Percentiles rank a stretch among this genome's conserved stretches.
phyloP scores from a whole-genome alignment of 2,797 vertebrate genomes.

The Coreius guichenoti region DNA sequence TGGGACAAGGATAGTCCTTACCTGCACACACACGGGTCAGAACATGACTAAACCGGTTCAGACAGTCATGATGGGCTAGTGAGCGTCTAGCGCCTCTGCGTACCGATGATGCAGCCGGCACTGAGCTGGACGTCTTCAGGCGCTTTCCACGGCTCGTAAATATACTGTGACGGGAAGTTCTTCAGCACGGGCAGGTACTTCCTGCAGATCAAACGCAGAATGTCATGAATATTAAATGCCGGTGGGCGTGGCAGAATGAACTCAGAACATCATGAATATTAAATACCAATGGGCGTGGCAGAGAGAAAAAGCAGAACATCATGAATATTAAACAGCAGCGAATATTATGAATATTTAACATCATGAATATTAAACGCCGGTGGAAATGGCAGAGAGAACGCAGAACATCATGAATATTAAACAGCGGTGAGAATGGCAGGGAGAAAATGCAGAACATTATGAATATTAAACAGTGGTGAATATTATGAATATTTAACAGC shows the following conservation, averaged over 20 bases:
- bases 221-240: neutral
- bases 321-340: neutral
- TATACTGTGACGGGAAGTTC: constrained; percentile 57
- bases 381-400: fast-evolving
- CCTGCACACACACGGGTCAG: constrained; percentile 57
- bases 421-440: neutral
- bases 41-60: neutral
- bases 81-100: neutral
- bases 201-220: constrained; percentile 25
- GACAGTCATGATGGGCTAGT: neutral
- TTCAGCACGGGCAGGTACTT: constrained; percentile 57
- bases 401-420: neutral
- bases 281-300: fast-evolving
- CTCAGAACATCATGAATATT: neutral
- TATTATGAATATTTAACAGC: neutral
- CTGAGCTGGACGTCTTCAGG: constrained; percentile 48
- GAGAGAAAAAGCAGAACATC: too few species aligned
- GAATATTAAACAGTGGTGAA: neutral
- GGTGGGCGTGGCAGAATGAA: fast-evolving
- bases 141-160: constrained; percentile 59
- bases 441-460: neutral
- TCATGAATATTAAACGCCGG: neutral
- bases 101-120: constrained; percentile 56
- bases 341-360: neutral
- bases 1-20: constrained; percentile 70